Conservation (phyloP, 2,888 invertebrate genomes). For the Calephelis perditalis region DNA sequence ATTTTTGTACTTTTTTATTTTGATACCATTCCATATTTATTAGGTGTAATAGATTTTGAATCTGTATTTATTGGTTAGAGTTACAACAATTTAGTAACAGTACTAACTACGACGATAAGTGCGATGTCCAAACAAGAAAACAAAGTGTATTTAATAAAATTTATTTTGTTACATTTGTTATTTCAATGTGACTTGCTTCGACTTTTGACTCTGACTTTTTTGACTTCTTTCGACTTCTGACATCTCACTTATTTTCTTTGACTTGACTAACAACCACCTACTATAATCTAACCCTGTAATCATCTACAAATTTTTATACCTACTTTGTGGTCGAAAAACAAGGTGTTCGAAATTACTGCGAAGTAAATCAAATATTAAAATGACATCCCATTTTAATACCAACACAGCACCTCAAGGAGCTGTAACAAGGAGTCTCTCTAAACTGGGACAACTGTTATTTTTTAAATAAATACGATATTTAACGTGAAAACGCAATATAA, state of each 20-base stretch:
- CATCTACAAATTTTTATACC: not conserved
- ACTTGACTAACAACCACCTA: slow-evolving; percentile 36
- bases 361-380: too few relatives aligned
- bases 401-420: too few relatives aligned
- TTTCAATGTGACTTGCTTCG: slow-evolving; percentile 39
- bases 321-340: not conserved
- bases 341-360: too few relatives aligned
- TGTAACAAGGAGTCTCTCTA: too few relatives aligned
- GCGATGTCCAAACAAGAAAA: slow-evolving; percentile 59
- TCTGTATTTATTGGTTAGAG: slow-evolving; percentile 37
- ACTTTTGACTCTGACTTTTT: slow-evolving; percentile 34
- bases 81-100: slow-evolving; percentile 42
- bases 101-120: slow-evolving; percentile 57
- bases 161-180: slow-evolving; percentile 46
- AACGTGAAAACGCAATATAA: too few relatives aligned
- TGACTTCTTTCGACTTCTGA: slow-evolving; percentile 39
- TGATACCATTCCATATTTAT: slow-evolving; percentile 9
- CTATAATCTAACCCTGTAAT: slow-evolving; percentile 11
- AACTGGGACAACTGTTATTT: too few relatives aligned
- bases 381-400: too few relatives aligned
- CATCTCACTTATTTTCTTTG: slow-evolving; percentile 62
- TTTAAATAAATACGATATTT: too few relatives aligned
- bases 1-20: slow-evolving; percentile 17
- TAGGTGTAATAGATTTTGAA: slow-evolving; percentile 33
- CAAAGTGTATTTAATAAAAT: slow-evolving; percentile 49